Conservation (phyloP, 92 coral and sea anemone genomes). For the Bergia puertoricense region DNA sequence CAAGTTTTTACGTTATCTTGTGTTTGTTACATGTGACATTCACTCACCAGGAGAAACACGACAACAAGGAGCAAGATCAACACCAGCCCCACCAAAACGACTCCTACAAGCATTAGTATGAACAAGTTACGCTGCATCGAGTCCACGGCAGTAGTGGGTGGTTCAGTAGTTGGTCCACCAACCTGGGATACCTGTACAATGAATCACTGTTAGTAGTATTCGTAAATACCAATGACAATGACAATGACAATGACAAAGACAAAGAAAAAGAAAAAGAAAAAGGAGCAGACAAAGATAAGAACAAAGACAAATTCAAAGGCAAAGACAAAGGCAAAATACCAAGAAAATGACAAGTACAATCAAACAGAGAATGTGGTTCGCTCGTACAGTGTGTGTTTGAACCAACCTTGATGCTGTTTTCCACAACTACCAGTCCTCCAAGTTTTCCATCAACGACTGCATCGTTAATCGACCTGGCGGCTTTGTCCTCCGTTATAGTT, state of each 20-base stretch:
- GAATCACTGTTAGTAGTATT: not conserved
- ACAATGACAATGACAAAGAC: too few species aligned
- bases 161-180: not conserved
- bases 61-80: not conserved
- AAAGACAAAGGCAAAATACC: too few species aligned
- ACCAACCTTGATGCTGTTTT: conserved; percentile 4
- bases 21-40: not conserved
- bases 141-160: not conserved
- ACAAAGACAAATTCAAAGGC: too few species aligned
- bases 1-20: too few species aligned
- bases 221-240: too few species aligned
- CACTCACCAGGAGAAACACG: not conserved
- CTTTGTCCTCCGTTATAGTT: not conserved
- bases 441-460: not conserved
- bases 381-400: not conserved
- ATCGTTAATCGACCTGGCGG: not conserved
- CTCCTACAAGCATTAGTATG: not conserved
- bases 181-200: not conserved
- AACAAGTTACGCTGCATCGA: not conserved
- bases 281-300: too few species aligned
- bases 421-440: not conserved
- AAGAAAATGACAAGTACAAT: too few species aligned
- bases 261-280: too few species aligned
- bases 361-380: too few species aligned
- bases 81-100: not conserved